Percentiles rank a stretch among this genome's conserved stretches.
These are phyloP conservation scores for Athene cunicularia DNA, from an alignment of 2,113 vertebrate species.

Conservation along the genomic window DNA sequence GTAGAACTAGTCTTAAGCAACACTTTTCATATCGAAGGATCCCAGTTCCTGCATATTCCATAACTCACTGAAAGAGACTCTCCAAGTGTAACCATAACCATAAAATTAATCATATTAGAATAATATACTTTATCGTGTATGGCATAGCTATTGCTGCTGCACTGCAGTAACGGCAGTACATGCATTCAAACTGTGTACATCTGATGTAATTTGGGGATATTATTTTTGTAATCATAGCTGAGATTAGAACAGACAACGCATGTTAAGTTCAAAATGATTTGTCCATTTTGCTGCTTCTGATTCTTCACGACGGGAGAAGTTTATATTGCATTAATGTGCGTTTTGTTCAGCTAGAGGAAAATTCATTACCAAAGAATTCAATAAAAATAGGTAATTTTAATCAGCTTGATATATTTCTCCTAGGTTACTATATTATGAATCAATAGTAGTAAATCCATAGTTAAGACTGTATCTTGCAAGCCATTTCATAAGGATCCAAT, in stretches of 20 bases:
- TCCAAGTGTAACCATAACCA: not conserved
- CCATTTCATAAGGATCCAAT: not conserved
- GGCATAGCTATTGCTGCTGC: not conserved
- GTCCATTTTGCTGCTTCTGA: not conserved
- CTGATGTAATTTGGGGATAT: not conserved
- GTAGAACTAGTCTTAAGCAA: not conserved
- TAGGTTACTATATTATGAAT: not conserved
- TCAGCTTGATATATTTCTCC: slow-evolving; percentile 22
- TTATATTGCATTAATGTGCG: not conserved
- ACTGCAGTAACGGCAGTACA: not conserved
- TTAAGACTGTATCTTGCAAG: not conserved
- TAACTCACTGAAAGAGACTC: not conserved
- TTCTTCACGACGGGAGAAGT: not conserved
- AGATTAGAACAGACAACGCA: not conserved
- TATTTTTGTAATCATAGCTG: not conserved
- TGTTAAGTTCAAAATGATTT: not conserved
- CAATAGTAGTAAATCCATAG: slow-evolving; percentile 21
- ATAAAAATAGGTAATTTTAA: slow-evolving; percentile 43
- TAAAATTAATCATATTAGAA: not conserved
- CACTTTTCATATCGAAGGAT: not conserved
- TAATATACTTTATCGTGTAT: not conserved
- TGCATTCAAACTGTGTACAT: not conserved
- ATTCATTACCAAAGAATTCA: slow-evolving; percentile 12
- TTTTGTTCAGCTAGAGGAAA: slow-evolving; percentile 28
- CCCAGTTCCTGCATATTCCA: not conserved